These are phyloP conservation scores for Euclidia mi DNA, from an alignment of 2,888 invertebrate species.

Conservation along the genomic window DNA sequence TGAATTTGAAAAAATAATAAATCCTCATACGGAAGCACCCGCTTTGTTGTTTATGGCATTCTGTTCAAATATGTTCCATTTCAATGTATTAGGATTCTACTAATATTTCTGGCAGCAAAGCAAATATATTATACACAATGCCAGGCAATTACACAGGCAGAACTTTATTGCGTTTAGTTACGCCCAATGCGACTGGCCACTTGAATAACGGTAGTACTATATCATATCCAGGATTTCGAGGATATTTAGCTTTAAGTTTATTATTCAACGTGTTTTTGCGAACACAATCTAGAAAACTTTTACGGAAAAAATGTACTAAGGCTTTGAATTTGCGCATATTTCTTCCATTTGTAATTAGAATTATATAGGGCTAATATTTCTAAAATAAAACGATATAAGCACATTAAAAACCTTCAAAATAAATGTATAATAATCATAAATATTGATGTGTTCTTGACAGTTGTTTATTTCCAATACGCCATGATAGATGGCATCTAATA, in stretches of 20 bases:
- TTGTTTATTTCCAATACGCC: no score
- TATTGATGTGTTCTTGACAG: no score
- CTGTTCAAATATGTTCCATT: background rate
- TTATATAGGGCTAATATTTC: no score
- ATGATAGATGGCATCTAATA: no score
- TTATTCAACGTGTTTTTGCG: background rate
- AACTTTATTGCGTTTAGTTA: slow-evolving; percentile 18
- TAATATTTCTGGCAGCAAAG: background rate
- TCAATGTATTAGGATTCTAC: background rate
- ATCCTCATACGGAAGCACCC: no score
- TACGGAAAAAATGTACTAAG: background rate
- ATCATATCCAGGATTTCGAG: slow-evolving; percentile 9
- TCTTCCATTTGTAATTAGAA: background rate
- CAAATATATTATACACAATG: background rate
- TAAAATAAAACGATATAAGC: no score
- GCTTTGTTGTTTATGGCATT: background rate
- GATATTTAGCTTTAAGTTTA: background rate
- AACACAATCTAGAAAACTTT: background rate
- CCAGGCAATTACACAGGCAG: slow-evolving; percentile 9
- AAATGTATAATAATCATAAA: no score
- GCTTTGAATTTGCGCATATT: background rate
- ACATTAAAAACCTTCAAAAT: no score
- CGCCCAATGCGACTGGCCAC: slow-evolving; percentile 17
- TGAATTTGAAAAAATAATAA: no score
- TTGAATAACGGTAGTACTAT: slow-evolving; percentile 14